A percentile compares a stretch with the other conserved stretches of the same genome.
Evolutionary conservation across 2,888 invertebrate species (phyloP).

Genomic region (Macaria notata): DNA sequence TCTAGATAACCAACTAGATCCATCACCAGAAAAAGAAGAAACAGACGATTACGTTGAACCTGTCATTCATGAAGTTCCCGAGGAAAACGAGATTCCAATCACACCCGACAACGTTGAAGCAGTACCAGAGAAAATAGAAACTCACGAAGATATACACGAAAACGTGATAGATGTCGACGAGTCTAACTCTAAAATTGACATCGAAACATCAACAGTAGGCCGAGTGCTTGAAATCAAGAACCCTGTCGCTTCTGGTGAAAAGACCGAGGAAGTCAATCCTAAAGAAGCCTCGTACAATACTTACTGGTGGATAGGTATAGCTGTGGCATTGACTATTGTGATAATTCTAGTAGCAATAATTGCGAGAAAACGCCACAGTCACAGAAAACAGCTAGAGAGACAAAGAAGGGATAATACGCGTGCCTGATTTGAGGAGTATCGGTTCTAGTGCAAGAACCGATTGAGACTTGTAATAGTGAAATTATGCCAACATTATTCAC

Average conservation of each 20-base stretch:
- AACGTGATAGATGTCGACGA: conserved; percentile 66
- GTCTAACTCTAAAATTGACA: conserved; percentile 50
- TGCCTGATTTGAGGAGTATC: conserved; percentile 80
- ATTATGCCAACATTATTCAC: conserved; percentile 60
- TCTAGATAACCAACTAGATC: conserved; percentile 74
- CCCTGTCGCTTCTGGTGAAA: conserved; percentile 57
- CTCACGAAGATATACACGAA: conserved; percentile 44
- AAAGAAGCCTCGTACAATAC: conserved; percentile 73
- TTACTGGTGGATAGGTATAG: conserved; percentile 79
- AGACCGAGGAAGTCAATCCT: conserved; percentile 48
- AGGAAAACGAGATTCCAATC: conserved; percentile 56
- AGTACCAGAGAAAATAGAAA: conserved; percentile 30
- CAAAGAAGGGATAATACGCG: conserved; percentile 70
- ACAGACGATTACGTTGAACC: conserved; percentile 66
- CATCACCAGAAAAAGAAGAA: conserved; percentile 43
- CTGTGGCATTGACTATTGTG: conserved; percentile 66
- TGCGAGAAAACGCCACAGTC: conserved; percentile 75
- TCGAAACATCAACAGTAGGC: conserved; percentile 73
- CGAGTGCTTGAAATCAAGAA: conserved; percentile 69
- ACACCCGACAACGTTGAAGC: conserved; percentile 34
- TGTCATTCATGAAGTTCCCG: conserved; percentile 42
- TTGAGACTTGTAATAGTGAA: conserved; percentile 56
- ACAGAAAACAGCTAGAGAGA: conserved; percentile 73
- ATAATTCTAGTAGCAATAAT: conserved; percentile 70
- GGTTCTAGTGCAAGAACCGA: conserved; percentile 74